Evolutionary conservation across 2,113 vertebrate genomes (phyloP), one percentile per base, ranked within the genome.

Genomic region (Istiophorus platypterus): DNA sequence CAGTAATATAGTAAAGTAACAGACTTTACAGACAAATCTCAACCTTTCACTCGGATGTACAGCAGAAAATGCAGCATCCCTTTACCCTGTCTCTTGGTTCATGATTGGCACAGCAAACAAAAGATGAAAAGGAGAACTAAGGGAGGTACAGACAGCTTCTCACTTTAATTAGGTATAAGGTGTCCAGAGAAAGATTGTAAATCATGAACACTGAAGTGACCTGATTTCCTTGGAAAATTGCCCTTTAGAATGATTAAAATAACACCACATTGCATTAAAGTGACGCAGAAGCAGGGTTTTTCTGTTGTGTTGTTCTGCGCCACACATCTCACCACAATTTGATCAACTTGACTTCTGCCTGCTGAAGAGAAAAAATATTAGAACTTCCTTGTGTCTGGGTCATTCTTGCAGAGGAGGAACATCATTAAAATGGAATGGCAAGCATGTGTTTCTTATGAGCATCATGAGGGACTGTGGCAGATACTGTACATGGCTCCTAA

Each of bases 101-200:
- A 69, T 62, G 52, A 76, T 22, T 63, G 42, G 57, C 29, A 79
- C 51, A 54, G 26, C 47, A 81, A 52, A 71, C 17, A 66, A 59
- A 68, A 72, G 68, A 49, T 27, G 13, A 34, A 34, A 34, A 34
- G 31, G 7, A 71, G 26, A 62, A 34, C 22, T 7, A 79, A 65
- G 69, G 24, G 41, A 71, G 71, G 56, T 29, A 29, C 54, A 68
- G 42, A 42, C 37, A 34, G 34, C 20, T 54, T 56, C 34, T 61
- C 73, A 83, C 34, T 58, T 80, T 89, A 82, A 91, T 91, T 91
- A 87, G 54, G 87, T 84, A 77, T 72, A 72, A 68, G 66, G 45
- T 37, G 80, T 78, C 63, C 31, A 71, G 72, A 72, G 31, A 65
- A 85, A 54, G 72, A 93, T 87, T 85, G 82, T 72, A 77, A 31